A percentile compares a stretch with the other conserved stretches of the same genome.
Conservation (phyloP, 2,888 invertebrate species). For the Furcula furcula region DNA sequence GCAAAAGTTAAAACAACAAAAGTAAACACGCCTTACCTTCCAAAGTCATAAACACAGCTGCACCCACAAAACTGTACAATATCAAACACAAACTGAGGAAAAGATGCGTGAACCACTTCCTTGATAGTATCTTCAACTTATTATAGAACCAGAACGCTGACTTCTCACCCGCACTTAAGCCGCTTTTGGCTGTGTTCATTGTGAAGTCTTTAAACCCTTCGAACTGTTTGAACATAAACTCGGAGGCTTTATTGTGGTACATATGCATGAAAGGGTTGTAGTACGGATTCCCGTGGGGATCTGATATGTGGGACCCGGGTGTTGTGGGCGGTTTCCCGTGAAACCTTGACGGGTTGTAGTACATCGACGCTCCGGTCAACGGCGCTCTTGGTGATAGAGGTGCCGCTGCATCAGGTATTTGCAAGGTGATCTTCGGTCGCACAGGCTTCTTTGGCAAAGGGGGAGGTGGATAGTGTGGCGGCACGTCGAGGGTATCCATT, state of each 20-base stretch:
- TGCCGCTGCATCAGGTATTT: conserved; percentile 57
- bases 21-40: conserved; percentile 83
- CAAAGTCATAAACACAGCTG: conserved; percentile 88
- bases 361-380: conserved; percentile 42
- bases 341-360: conserved; percentile 46
- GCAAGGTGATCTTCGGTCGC: conserved; percentile 75
- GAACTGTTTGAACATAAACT: conserved; percentile 90
- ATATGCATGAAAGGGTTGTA: conserved; percentile 68
- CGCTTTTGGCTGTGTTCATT: conserved; percentile 86
- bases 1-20: background rate
- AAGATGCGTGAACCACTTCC: conserved; percentile 94
- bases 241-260: conserved; percentile 86
- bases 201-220: conserved; percentile 90
- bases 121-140: conserved; percentile 88
- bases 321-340: conserved; percentile 54
- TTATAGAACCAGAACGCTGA: conserved; percentile 90
- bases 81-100: conserved; percentile 90
- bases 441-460: conserved; percentile 56
- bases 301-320: conserved; percentile 58
- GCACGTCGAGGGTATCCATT: conserved; percentile 54
- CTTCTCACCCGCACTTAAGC: conserved; percentile 92
- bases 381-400: conserved; percentile 46
- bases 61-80: conserved; percentile 91
- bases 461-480: conserved; percentile 61
- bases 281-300: conserved; percentile 58